Evolutionary conservation across 2,113 vertebrate species (phyloP).

Genomic region (Meles meles): DNA sequence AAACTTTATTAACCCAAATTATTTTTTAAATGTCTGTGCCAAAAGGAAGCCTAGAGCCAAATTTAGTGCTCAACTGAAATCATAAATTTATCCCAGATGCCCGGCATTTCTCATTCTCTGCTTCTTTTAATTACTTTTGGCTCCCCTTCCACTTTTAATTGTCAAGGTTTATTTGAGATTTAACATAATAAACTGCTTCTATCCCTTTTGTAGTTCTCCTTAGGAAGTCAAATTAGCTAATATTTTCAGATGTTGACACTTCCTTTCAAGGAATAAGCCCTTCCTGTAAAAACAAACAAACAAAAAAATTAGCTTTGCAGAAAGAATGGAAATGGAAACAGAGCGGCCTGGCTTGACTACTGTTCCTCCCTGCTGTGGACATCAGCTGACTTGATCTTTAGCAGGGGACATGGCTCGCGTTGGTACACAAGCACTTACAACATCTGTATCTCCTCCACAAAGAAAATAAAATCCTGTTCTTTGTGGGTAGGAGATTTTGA

Average conservation of each 20-base stretch:
- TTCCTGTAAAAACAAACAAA: not conserved
- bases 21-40: slow-evolving; percentile 52
- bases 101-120: slow-evolving; percentile 67
- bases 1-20: slow-evolving; percentile 67
- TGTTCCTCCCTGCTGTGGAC: not conserved
- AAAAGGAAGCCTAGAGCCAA: slow-evolving; percentile 64
- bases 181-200: slow-evolving; percentile 66
- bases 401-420: not conserved
- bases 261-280: slow-evolving; percentile 35
- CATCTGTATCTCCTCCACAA: not conserved
- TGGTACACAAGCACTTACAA: not conserved
- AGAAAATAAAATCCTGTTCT: not conserved
- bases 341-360: not conserved
- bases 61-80: slow-evolving; percentile 62
- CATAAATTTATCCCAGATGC: slow-evolving; percentile 67
- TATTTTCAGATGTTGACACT: slow-evolving; percentile 50
- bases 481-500: not conserved
- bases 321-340: not conserved
- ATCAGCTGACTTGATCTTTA: not conserved
- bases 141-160: slow-evolving; percentile 75
- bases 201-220: slow-evolving; percentile 59
- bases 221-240: slow-evolving; percentile 62
- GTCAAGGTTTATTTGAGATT: slow-evolving; percentile 72
- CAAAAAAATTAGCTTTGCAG: not conserved
- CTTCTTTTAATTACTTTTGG: slow-evolving; percentile 75